Percentiles rank a stretch among this genome's conserved stretches.
These are phyloP conservation scores for Myathropa florea DNA, from an alignment of 2,888 invertebrate species.

Conservation along the genomic window DNA sequence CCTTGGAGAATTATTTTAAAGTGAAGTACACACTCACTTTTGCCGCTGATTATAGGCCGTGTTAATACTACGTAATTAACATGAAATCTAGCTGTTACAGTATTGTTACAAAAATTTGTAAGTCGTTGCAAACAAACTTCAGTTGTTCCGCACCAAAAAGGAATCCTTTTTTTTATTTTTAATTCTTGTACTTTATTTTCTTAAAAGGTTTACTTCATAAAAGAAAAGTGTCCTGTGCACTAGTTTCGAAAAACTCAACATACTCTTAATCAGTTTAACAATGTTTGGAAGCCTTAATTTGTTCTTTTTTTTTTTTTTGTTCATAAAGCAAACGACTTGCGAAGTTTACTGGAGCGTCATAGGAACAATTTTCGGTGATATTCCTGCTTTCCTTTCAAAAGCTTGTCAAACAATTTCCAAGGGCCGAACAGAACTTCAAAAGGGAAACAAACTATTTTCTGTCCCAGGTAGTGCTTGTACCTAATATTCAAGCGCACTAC, in stretches of 20 bases:
- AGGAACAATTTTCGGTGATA: not conserved
- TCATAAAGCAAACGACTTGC: not conserved
- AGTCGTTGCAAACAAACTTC: too few relatives aligned
- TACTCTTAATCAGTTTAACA: not conserved
- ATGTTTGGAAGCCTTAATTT: too few relatives aligned
- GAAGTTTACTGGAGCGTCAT: not conserved
- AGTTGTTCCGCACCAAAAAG: too few relatives aligned
- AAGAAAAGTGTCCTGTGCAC: not conserved
- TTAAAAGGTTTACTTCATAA: too few relatives aligned
- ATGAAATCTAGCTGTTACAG: too few relatives aligned
- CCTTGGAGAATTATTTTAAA: too few relatives aligned
- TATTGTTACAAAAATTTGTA: too few relatives aligned
- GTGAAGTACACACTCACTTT: too few relatives aligned
- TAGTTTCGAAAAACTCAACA: not conserved
- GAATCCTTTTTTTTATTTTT: too few relatives aligned
- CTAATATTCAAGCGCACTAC: not conserved
- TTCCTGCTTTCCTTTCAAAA: not conserved
- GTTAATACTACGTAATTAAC: too few relatives aligned
- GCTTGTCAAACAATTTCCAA: not conserved
- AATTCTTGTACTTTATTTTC: too few relatives aligned
- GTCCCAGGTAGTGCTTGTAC: not conserved
- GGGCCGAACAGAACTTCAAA: not conserved
- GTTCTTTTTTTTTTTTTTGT: not conserved
- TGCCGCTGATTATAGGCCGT: too few relatives aligned
- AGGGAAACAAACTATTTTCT: not conserved